Evolutionary conservation across 2,888 invertebrate species (phyloP), one percentile per base, ranked within the genome.

Genomic region (Acanthoscelides obtectus): DNA sequence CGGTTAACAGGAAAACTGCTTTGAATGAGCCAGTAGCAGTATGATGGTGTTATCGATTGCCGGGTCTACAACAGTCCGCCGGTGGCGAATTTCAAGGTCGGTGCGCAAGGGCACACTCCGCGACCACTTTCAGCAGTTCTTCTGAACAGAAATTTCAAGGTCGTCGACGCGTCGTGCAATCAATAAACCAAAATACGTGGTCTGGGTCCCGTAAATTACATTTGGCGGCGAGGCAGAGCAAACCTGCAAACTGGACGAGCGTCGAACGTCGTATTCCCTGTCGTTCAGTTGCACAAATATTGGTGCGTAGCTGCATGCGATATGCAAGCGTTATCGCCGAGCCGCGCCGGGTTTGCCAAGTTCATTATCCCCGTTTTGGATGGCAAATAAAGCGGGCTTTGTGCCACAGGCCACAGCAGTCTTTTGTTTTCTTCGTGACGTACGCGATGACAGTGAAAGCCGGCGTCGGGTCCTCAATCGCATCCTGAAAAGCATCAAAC

Each of bases 101-200:
- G 70, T 79, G 82, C 82, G 82, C 83, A 83, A 82, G 82, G 81
- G 81, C 80, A 79, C 71, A 73, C 74, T 45, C 17, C 79, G 79
- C 77, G 78, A 78, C 79, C 78, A 79, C 76, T 77, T 78, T 78
- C 80, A 70, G 73, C 75, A 75, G 76, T 77, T 77, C 77, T 77
- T 77, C 76, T 78, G 78, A 76, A 72, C 78, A 76, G 73, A 72
- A 70, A 79, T 79, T 83, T 83, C 83, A 83, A 83, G 83, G 84
- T 81, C 81, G 77, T 65, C 45, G 45, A 45, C 45, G 69, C 72
- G 72, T 75, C n/a, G 76, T 72, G 75, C 69, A 77, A 80, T 80
- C 80, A 78, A 80, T 80, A 80, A 74, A 73, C 72, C 69, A 72
- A 78, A 77, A 71, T 45, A 45, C 45, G 45, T 45, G 45, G 45